Evolutionary conservation across 2,797 vertebrate species (phyloP), one percentile per base, ranked within the genome.

Genomic region (Sardinella longiceps): DNA sequence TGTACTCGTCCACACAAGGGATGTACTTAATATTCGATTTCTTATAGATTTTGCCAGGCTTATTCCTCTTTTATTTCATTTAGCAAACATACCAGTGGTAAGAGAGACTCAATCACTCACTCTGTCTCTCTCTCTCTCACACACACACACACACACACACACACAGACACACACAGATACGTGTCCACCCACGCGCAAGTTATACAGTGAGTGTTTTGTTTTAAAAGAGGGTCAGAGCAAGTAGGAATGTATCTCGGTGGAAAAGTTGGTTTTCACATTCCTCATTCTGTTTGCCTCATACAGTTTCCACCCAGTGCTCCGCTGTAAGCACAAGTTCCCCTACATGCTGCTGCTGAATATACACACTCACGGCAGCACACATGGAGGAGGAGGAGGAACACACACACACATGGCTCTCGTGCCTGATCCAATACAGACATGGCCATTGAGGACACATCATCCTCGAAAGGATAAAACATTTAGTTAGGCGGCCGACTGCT

Each of bases 201-300:
- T 87, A 83, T 70, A 91, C 88, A 89, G 63, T 51, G 82, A 56
- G 80, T 3, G 80, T 88, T 89, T 87, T 91, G 87, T 90, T 87
- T 88, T 11, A 86, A 48, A 53, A 33, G 63, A 87, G 50, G 50
- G 28, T 66, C 56, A 43, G 80, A 37, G 46, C 63, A 56, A 56
- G 86, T 60, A 90, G 86, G 81, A 89, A 88, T 86, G 84, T 9
- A 43, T 84, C 77, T 85, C 81, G 2, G 9, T 81, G 58, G 58
- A 86, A 84, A 83, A 83, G 81, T 84, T 83, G 84, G 83, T 90
- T 84, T 90, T 88, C 85, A 88, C 85, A 87, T 87, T 86, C 81
- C 86, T 82, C 53, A 28, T 83, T 88, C 86, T 85, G 88, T 88
- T 89, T 87, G 86, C 84, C 53, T 88, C 86, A 80, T 63, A 80